A percentile compares a stretch with the other conserved stretches of the same genome.
phyloP scores from a whole-genome alignment of 1,140 invertebrate genomes.

The Pseudomyrmex flavicornis region DNA sequence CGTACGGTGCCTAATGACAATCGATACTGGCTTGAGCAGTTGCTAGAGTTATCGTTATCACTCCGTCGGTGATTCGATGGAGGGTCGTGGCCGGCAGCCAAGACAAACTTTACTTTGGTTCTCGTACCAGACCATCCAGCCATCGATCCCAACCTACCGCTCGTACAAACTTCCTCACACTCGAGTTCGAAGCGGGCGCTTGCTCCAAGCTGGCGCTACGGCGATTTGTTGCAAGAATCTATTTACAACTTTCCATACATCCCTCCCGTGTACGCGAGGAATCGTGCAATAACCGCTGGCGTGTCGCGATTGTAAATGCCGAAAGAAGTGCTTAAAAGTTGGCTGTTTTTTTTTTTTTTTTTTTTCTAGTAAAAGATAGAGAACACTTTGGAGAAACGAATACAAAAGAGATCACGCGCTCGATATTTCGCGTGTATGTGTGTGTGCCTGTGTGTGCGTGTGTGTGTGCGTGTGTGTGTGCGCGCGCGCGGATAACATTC shows the following conservation, averaged over 20 bases:
- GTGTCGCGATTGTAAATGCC: slow-evolving; percentile 54
- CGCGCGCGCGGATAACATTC: not conserved
- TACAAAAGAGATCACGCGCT: slow-evolving; percentile 3
- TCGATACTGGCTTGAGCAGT: slow-evolving; percentile 70
- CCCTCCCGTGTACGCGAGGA: slow-evolving; percentile 28
- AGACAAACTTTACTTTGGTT: slow-evolving; percentile 71
- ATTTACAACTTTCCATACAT: slow-evolving; percentile 61
- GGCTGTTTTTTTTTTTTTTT: slow-evolving; percentile 2
- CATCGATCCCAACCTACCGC: slow-evolving; percentile 68
- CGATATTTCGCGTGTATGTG: slow-evolving; percentile 13
- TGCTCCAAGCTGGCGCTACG: slow-evolving; percentile 56
- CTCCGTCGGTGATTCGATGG: slow-evolving; percentile 65
- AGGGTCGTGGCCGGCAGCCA: slow-evolving; percentile 67
- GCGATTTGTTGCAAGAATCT: slow-evolving; percentile 62
- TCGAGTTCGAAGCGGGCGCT: slow-evolving; percentile 54
- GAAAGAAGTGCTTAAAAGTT: slow-evolving; percentile 44
- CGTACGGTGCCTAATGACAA: slow-evolving; percentile 72
- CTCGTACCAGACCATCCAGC: slow-evolving; percentile 51
- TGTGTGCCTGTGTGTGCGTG: too few species aligned
- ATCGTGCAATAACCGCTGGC: slow-evolving; percentile 35
- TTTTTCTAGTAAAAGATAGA: slow-evolving; percentile 15
- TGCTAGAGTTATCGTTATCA: slow-evolving; percentile 72
- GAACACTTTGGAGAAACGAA: not conserved
- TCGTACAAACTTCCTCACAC: slow-evolving; percentile 69
- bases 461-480: too few species aligned